Conservation (phyloP, 2,888 invertebrate genomes). For the Stenodera caucasica region DNA sequence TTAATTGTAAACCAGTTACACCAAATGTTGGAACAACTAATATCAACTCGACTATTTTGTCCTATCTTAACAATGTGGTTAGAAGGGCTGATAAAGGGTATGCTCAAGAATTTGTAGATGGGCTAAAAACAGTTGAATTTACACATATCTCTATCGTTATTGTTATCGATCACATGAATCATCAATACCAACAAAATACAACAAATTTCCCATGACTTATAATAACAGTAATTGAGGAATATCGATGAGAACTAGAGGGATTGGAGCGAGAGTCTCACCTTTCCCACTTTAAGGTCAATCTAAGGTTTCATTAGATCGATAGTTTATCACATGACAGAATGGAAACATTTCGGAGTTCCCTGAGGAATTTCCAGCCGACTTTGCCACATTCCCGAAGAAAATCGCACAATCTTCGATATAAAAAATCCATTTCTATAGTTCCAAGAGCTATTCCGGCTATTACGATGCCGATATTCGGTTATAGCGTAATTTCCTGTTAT, state of each 20-base stretch:
- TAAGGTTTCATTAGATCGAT: background rate
- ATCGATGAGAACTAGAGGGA: background rate
- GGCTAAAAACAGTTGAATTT: too few relatives aligned
- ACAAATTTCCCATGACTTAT: too few relatives aligned
- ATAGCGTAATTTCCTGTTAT: too few relatives aligned
- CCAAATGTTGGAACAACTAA: background rate
- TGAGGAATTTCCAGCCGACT: background rate
- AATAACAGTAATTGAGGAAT: too few relatives aligned
- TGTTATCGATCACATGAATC: background rate
- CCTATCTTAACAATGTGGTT: background rate
- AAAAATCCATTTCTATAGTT: too few relatives aligned
- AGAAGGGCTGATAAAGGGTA: too few relatives aligned
- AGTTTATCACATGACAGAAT: background rate
- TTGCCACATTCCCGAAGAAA: too few relatives aligned
- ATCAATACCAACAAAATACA: too few relatives aligned
- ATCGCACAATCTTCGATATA: too few relatives aligned
- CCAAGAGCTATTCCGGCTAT: too few relatives aligned
- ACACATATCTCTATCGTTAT: background rate
- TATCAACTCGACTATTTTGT: background rate
- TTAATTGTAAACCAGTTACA: slow-evolving; percentile 10
- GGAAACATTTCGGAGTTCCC: background rate
- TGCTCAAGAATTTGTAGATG: too few relatives aligned
- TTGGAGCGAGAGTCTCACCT: background rate
- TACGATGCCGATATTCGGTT: too few relatives aligned
- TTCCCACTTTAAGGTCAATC: background rate